Conservation (phyloP, 2,888 invertebrate species). For the Cerastoderma edule region DNA sequence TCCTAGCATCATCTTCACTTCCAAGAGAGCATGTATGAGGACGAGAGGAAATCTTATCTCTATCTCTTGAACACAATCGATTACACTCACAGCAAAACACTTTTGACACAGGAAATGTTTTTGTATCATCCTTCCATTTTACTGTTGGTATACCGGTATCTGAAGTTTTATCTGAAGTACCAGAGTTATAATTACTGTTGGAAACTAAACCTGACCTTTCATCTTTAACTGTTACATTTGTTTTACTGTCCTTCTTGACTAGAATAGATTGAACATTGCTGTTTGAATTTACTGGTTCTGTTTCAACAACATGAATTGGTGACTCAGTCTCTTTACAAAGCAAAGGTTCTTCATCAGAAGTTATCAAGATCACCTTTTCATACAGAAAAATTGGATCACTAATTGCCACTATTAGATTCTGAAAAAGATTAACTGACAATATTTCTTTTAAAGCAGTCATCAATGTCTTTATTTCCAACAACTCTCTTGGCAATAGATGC, state of each 20-base stretch:
- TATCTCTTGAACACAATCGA: constrained; percentile 48
- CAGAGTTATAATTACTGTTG: not conserved
- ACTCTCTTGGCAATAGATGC: constrained; percentile 44
- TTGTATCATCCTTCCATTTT: constrained; percentile 48
- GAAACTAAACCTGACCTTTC: not conserved
- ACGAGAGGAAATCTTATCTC: constrained; percentile 47
- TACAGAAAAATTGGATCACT: constrained; percentile 72
- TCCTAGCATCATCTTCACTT: constrained; percentile 32
- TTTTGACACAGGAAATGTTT: constrained; percentile 34
- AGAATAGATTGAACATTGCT: constrained; percentile 36
- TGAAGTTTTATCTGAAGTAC: not conserved
- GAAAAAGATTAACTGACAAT: constrained; percentile 68
- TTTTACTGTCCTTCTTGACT: constrained; percentile 16
- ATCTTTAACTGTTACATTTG: not conserved
- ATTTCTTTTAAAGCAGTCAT: constrained; percentile 63
- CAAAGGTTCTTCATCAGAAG: constrained; percentile 64
- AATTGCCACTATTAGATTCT: constrained; percentile 65
- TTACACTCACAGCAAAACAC: constrained; percentile 55
- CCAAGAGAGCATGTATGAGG: constrained; percentile 53
- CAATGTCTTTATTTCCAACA: constrained; percentile 38
- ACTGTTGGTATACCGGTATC: constrained; percentile 13
- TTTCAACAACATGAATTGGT: constrained; percentile 18
- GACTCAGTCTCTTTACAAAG: constrained; percentile 27
- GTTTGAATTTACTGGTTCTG: not conserved
- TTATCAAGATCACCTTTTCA: constrained; percentile 69